phyloP scores from a whole-genome alignment of 2,797 vertebrate genomes.

The Sarcophilus harrisii region DNA sequence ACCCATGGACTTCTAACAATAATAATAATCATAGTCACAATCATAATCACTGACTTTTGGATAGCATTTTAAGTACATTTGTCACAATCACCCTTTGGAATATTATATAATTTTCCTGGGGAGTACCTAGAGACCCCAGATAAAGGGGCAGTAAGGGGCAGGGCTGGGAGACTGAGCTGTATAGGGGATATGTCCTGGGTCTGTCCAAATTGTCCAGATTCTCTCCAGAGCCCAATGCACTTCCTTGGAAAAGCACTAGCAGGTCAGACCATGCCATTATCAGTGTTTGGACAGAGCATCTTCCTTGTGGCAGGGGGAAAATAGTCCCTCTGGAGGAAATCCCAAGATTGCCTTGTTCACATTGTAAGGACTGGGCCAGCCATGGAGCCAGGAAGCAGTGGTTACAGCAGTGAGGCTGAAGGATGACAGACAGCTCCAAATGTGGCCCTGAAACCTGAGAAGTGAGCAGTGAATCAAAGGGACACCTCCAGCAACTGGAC shows the following conservation, averaged over 20 bases:
- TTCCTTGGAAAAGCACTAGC: not conserved
- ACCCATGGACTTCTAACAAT: not conserved
- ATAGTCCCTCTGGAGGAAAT: not conserved
- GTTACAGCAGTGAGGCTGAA: not conserved
- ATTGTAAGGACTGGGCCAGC: not conserved
- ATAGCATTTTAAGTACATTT: not conserved
- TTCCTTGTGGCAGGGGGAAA: not conserved
- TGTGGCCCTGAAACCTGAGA: not conserved
- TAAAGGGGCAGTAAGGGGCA: not conserved
- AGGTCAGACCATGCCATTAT: not conserved
- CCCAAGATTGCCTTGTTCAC: not conserved
- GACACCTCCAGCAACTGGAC: not conserved
- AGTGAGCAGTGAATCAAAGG: not conserved
- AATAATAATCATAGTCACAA: not conserved
- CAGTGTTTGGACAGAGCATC: not conserved
- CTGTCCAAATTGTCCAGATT: not conserved
- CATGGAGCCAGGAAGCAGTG: not conserved
- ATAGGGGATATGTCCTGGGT: not conserved
- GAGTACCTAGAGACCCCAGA: not conserved
- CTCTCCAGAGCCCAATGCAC: not conserved
- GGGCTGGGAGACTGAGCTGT: not conserved
- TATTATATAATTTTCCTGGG: not conserved
- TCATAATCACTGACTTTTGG: not conserved
- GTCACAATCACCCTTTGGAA: not conserved
- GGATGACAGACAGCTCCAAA: not conserved